Evolutionary conservation across 2,888 invertebrate species (phyloP).

Genomic region (Sminthurinus aureus): DNA sequence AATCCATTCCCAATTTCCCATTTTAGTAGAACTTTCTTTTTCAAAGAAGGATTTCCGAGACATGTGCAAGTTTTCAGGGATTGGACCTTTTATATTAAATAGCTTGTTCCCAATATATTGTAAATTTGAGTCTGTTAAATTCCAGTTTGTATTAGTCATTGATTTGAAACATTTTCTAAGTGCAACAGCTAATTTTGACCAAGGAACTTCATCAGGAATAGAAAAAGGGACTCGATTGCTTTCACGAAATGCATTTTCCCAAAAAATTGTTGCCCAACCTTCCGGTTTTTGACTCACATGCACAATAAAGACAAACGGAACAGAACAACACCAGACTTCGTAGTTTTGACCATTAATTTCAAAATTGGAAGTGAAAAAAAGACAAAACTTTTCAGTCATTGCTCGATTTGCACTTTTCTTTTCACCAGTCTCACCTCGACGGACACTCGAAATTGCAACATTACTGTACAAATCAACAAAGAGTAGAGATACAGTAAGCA

Average conservation of each 20-base stretch:
- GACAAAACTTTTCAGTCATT: constrained; percentile 29
- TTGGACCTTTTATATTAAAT: background rate
- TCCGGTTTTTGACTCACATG: constrained; percentile 27
- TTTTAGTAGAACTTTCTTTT: background rate
- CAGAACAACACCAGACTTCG: constrained; percentile 15
- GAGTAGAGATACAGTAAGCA: too few relatives aligned
- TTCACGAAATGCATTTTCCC: constrained; percentile 2
- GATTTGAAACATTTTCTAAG: constrained; percentile 9
- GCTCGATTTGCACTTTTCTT: constrained; percentile 19
- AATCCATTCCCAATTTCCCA: constrained; percentile 24
- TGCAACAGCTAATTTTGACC: constrained; percentile 17
- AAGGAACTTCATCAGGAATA: constrained; percentile 12
- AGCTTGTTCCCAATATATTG: constrained; percentile 20
- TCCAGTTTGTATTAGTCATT: constrained; percentile 12
- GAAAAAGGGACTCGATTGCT: constrained; percentile 3
- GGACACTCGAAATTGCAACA: constrained; percentile 11
- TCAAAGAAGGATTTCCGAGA: background rate
- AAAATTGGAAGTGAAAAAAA: constrained; percentile 3
- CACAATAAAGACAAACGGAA: constrained; percentile 24
- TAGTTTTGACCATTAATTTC: background rate
- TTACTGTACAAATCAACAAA: constrained; percentile 1
- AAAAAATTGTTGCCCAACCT: constrained; percentile 17
- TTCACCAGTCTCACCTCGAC: background rate
- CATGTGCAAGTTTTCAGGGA: background rate
- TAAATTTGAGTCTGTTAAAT: constrained; percentile 21